Conservation (phyloP, 2,888 invertebrate genomes). For the Stictocephala bisonia region DNA sequence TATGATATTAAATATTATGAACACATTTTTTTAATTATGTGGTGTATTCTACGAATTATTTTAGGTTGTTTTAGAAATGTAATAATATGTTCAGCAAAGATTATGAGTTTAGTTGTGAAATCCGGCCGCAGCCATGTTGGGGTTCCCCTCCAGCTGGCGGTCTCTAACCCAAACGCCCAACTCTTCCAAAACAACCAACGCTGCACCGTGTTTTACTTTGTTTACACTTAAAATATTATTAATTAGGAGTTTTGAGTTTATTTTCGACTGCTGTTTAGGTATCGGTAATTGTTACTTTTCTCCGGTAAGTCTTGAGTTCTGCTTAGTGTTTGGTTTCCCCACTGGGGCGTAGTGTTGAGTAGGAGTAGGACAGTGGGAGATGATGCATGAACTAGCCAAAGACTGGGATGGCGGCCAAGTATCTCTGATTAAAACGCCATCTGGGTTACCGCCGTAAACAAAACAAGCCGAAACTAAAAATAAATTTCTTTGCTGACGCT, state of each 20-base stretch:
- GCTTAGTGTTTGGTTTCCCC: slow-evolving; percentile 37
- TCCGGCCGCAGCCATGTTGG: slow-evolving; percentile 46
- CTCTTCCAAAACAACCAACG: slow-evolving; percentile 40
- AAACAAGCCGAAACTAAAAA: slow-evolving; percentile 19
- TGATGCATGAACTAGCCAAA: slow-evolving; percentile 31
- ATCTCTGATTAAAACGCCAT: slow-evolving; percentile 35
- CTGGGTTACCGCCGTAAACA: slow-evolving; percentile 32
- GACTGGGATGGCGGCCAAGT: slow-evolving; percentile 11
- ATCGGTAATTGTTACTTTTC: slow-evolving; percentile 2
- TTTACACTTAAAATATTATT: slow-evolving; percentile 38
- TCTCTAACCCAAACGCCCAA: slow-evolving; percentile 44
- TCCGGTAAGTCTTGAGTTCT: slow-evolving; percentile 45
- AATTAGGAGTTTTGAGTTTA: slow-evolving; percentile 45
- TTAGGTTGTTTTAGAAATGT: too few relatives aligned
- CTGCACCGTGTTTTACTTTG: slow-evolving; percentile 20
- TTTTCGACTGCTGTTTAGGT: not conserved
- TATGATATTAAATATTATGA: too few relatives aligned
- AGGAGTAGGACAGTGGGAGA: too few relatives aligned
- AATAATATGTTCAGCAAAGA: too few relatives aligned
- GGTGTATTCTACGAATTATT: too few relatives aligned
- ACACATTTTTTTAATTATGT: too few relatives aligned
- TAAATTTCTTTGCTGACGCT: slow-evolving; percentile 27
- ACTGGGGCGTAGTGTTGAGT: slow-evolving; percentile 27
- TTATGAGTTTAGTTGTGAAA: too few relatives aligned
- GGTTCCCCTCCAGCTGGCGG: slow-evolving; percentile 17